A percentile compares a stretch with the other conserved stretches of the same genome.
These are phyloP conservation scores for Apis florea DNA, from an alignment of 1,140 invertebrate genomes.

Conservation along the genomic window DNA sequence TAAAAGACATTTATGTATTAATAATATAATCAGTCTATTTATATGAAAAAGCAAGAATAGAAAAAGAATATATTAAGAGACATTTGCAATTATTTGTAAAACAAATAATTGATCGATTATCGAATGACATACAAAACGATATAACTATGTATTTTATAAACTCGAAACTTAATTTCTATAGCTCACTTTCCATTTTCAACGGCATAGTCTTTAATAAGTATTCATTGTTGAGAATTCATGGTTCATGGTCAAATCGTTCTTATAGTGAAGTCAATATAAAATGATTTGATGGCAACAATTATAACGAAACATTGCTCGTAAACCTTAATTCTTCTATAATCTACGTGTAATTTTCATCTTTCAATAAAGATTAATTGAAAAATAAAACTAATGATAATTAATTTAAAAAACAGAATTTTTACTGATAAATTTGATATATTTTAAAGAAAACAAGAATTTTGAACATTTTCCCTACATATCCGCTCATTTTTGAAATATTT, in stretches of 20 bases:
- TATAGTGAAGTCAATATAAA: neutral
- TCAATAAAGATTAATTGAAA: neutral
- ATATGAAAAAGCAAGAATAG: neutral
- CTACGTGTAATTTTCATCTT: neutral
- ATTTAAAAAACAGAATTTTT: too few species aligned
- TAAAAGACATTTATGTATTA: neutral
- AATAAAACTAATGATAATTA: too few species aligned
- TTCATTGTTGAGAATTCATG: constrained; percentile 63
- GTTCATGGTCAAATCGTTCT: constrained; percentile 64
- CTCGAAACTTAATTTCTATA: neutral
- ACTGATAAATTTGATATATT: too few species aligned
- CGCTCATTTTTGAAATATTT: too few species aligned
- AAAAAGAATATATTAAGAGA: neutral
- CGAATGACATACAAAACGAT: neutral
- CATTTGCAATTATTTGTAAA: too few species aligned
- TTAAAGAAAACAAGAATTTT: too few species aligned
- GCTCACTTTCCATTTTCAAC: neutral
- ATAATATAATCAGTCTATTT: neutral
- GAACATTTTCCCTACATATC: too few species aligned
- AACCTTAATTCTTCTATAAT: neutral
- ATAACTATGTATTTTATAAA: neutral
- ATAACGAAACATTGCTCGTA: too few species aligned
- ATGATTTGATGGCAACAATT: neutral
- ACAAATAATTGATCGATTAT: neutral
- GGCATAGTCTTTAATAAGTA: constrained; percentile 43